Percentiles rank a stretch among this genome's conserved stretches.
phyloP scores from a whole-genome alignment of 1,140 invertebrate genomes.

The Phocides pigmalion region DNA sequence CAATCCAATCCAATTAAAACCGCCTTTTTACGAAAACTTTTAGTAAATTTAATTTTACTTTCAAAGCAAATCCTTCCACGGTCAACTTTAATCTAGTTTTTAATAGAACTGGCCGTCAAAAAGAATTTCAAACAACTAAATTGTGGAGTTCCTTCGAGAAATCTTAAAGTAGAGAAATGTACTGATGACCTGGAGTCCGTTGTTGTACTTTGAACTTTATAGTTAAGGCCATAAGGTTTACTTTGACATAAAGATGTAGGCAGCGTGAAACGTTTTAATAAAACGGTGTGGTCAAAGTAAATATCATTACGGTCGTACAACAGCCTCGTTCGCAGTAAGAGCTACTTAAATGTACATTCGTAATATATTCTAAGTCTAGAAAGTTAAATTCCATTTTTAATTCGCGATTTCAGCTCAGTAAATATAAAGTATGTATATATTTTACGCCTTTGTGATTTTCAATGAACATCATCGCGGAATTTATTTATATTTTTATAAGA shows the following conservation, averaged over 20 bases:
- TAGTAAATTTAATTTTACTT: not conserved
- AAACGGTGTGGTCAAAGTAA: slow-evolving; percentile 41
- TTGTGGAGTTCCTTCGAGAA: slow-evolving; percentile 43
- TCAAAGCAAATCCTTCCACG: not conserved
- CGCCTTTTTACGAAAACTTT: slow-evolving; percentile 2
- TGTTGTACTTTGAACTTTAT: not conserved
- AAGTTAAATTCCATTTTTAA: not conserved
- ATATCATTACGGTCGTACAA: slow-evolving; percentile 54
- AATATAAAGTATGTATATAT: too few species aligned
- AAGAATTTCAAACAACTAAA: slow-evolving; percentile 50
- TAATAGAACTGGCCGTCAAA: slow-evolving; percentile 32
- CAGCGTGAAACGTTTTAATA: slow-evolving; percentile 32
- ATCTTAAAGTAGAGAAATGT: slow-evolving; percentile 38
- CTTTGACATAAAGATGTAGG: not conserved
- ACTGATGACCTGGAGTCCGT: slow-evolving; percentile 28
- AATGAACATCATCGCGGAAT: too few species aligned
- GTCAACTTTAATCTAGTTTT: slow-evolving; percentile 40
- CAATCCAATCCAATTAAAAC: too few species aligned
- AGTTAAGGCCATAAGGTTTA: not conserved
- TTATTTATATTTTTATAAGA: too few species aligned
- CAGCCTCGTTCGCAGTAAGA: slow-evolving; percentile 41
- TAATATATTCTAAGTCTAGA: slow-evolving; percentile 34
- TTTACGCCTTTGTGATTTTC: too few species aligned
- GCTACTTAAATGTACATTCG: slow-evolving; percentile 38
- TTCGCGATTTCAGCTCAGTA: too few species aligned